These are phyloP conservation scores for Melanostoma mellinum DNA, from an alignment of 2,888 invertebrate species.

Conservation along the genomic window DNA sequence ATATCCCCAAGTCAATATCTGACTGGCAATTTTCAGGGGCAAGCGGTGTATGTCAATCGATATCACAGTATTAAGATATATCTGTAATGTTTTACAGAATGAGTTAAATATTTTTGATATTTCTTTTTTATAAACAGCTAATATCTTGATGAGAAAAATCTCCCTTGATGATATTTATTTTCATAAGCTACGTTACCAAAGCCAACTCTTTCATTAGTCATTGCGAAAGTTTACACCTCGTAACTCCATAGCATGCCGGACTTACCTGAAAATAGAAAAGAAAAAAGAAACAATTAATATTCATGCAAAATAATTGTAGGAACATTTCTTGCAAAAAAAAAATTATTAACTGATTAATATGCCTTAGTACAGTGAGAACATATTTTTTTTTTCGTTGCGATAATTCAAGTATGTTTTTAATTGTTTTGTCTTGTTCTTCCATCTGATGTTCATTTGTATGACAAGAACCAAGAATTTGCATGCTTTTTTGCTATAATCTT, in stretches of 20 bases:
- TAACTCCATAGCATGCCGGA: conserved; percentile 11
- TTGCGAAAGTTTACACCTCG: background rate
- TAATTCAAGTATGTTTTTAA: conserved; percentile 15
- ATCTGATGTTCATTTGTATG: conserved; percentile 1
- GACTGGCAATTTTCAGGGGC: too few relatives aligned
- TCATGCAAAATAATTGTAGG: conserved; percentile 12
- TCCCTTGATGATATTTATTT: too few relatives aligned
- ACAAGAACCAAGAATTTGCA: conserved; percentile 35
- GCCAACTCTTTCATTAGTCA: background rate
- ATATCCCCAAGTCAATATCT: too few relatives aligned
- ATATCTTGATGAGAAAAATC: too few relatives aligned
- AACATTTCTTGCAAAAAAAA: background rate
- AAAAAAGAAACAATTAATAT: conserved; percentile 11
- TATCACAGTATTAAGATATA: too few relatives aligned
- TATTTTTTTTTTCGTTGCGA: background rate
- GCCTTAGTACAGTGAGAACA: background rate
- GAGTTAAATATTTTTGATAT: too few relatives aligned
- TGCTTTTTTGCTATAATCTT: conserved; percentile 35
- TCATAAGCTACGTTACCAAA: too few relatives aligned
- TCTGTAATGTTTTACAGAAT: too few relatives aligned
- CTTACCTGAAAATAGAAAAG: conserved; percentile 62
- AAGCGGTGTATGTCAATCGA: too few relatives aligned
- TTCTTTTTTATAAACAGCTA: too few relatives aligned
- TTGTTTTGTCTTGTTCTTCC: conserved; percentile 26
- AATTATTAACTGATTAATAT: background rate